phyloP scores from a whole-genome alignment of 1,140 invertebrate genomes.

The Sinella curviseta region DNA sequence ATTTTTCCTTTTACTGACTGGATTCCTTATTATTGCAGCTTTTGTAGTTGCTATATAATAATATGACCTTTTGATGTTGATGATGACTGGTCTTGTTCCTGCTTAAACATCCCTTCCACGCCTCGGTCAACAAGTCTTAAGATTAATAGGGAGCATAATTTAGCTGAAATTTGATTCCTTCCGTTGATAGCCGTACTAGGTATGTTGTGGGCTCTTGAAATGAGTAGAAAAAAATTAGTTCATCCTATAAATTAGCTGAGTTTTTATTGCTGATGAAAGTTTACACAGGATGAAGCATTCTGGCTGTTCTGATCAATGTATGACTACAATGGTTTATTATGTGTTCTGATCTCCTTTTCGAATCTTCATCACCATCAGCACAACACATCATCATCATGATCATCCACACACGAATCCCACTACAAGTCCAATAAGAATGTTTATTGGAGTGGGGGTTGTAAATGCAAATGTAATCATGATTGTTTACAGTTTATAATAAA shows the following conservation, averaged over 20 bases:
- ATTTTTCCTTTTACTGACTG: too few relatives aligned
- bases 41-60: too few relatives aligned
- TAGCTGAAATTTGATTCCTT: constrained; percentile 15
- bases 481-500: constrained; percentile 19
- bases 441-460: not conserved
- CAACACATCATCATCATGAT: too few relatives aligned
- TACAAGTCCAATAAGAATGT: too few relatives aligned
- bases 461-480: constrained; percentile 1
- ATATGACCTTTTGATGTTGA: too few relatives aligned
- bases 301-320: too few relatives aligned
- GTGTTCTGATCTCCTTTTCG: not conserved
- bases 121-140: not conserved
- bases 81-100: not conserved
- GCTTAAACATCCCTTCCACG: not conserved
- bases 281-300: not conserved
- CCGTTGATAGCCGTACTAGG: constrained; percentile 3
- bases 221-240: constrained; percentile 21
- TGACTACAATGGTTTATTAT: too few relatives aligned
- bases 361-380: too few relatives aligned
- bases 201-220: constrained; percentile 19
- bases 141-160: constrained; percentile 22
- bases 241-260: constrained; percentile 7
- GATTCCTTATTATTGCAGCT: too few relatives aligned
- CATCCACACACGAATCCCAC: too few relatives aligned
- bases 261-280: not conserved